Evolutionary conservation across 2,113 vertebrate genomes (phyloP).

Genomic region (Phaetusa simplex): DNA sequence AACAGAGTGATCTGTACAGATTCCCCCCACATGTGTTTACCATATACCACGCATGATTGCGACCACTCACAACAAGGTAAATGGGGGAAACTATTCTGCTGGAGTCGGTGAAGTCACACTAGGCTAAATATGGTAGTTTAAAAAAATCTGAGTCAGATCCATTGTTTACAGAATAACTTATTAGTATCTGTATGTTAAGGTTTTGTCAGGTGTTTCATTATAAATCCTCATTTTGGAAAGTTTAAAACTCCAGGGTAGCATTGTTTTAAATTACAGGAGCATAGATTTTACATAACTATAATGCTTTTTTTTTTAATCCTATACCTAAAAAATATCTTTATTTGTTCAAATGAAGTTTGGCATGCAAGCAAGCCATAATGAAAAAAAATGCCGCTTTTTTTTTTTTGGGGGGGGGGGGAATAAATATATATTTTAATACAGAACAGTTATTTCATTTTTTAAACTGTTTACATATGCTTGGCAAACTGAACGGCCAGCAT

Average conservation of each 20-base stretch:
- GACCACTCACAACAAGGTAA: conserved; percentile 24
- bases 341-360: conserved; percentile 66
- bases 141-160: conserved; percentile 28
- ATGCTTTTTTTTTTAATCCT: conserved; percentile 41
- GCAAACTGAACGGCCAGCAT: conserved; percentile 23
- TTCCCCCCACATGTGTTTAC: conserved; percentile 45
- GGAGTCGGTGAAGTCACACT: conserved; percentile 2
- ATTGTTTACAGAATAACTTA: conserved; percentile 60
- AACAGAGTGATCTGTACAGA: not conserved
- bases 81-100: not conserved
- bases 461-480: conserved; percentile 66
- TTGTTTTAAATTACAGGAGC: conserved; percentile 59
- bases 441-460: conserved; percentile 71
- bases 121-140: conserved; percentile 22
- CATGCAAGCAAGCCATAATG: conserved; percentile 51
- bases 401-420: not conserved
- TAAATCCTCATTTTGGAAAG: conserved; percentile 45
- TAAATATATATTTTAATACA: conserved; percentile 66
- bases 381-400: conserved; percentile 52
- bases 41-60: not conserved
- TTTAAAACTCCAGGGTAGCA: conserved; percentile 56
- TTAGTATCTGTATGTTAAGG: conserved; percentile 50
- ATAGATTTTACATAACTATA: conserved; percentile 41
- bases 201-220: conserved; percentile 66
- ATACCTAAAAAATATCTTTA: conserved; percentile 63